phyloP scores from a whole-genome alignment of 1,140 invertebrate genomes.

The Drosophila cardini region DNA sequence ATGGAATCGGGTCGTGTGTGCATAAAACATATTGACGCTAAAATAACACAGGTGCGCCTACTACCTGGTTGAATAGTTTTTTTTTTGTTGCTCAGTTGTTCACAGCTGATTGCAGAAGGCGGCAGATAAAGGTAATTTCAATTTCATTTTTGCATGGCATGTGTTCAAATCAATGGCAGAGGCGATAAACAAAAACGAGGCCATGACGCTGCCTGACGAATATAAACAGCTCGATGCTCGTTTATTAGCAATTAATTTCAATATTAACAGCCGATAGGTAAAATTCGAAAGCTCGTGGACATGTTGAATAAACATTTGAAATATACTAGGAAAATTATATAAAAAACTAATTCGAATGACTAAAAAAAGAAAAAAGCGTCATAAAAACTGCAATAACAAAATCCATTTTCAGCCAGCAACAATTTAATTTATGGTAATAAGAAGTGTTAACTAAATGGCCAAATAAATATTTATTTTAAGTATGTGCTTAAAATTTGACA shows the following conservation, averaged over 20 bases:
- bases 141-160: constrained; percentile 43
- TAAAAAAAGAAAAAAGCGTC: constrained; percentile 32
- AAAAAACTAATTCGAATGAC: background rate
- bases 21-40: constrained; percentile 63
- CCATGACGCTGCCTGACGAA: constrained; percentile 50
- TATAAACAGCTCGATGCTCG: constrained; percentile 65
- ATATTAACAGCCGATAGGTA: constrained; percentile 62
- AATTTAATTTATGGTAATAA: constrained; percentile 10
- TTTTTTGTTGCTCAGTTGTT: constrained; percentile 2
- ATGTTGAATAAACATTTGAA: constrained; percentile 58
- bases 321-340: constrained; percentile 11
- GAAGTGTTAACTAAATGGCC: constrained; percentile 13
- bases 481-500: background rate
- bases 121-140: constrained; percentile 58
- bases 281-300: constrained; percentile 59
- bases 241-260: constrained; percentile 79
- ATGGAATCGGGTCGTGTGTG: constrained; percentile 36
- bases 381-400: constrained; percentile 29
- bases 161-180: constrained; percentile 54
- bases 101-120: constrained; percentile 17
- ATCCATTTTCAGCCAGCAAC: constrained; percentile 12
- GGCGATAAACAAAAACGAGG: constrained; percentile 54
- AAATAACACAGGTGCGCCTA: constrained; percentile 67
- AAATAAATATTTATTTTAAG: constrained; percentile 9
- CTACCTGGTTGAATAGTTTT: constrained; percentile 1